Evolutionary conservation across 92 coral and sea anemone genomes (phyloP).

Genomic region (Meandrina meandrites): DNA sequence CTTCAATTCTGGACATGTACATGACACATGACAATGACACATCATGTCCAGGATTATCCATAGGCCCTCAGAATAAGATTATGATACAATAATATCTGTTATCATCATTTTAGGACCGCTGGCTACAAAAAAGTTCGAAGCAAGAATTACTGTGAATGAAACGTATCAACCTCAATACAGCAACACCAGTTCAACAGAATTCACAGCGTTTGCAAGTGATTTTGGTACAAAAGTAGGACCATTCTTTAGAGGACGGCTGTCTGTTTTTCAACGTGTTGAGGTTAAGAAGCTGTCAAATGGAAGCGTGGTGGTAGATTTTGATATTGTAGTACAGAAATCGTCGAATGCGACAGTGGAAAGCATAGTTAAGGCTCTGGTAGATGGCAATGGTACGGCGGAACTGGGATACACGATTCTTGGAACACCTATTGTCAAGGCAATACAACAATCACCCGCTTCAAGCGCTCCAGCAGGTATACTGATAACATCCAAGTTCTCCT

Average conservation of each 20-base stretch:
- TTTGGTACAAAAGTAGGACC: neutral
- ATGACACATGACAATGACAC: too few relatives aligned
- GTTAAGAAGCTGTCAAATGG: neutral
- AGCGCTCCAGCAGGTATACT: neutral
- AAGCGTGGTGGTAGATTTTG: neutral
- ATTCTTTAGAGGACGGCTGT: neutral
- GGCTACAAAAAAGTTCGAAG: neutral
- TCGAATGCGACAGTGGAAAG: neutral
- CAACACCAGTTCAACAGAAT: neutral
- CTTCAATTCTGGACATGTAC: neutral
- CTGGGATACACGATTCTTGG: neutral
- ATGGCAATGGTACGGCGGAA: neutral
- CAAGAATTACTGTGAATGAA: neutral
- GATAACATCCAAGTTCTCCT: neutral
- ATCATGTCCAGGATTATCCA: neutral
- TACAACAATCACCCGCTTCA: too few relatives aligned
- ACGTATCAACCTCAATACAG: neutral
- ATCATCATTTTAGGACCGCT: neutral
- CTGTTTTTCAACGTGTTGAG: neutral
- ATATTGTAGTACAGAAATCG: neutral
- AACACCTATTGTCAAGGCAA: neutral
- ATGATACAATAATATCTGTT: neutral
- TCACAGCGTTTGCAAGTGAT: neutral
- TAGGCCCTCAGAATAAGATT: neutral
- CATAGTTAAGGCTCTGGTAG: neutral